Evolutionary conservation across 2,797 vertebrate genomes (phyloP).

Genomic region (Acanthis flammea): DNA sequence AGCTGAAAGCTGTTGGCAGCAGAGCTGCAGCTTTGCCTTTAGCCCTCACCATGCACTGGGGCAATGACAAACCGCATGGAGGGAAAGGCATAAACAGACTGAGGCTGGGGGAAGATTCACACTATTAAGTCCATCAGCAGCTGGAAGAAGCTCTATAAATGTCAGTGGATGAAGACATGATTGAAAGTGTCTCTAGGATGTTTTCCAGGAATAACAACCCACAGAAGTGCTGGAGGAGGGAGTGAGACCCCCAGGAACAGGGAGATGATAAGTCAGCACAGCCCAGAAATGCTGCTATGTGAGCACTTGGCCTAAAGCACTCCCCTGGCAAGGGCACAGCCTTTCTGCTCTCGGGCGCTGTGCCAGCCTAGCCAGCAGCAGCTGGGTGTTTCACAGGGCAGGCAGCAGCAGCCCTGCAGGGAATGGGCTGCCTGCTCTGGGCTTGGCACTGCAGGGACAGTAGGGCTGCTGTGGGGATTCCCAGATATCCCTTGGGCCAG

Average conservation of each 20-base stretch:
- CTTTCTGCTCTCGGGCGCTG: fast-evolving
- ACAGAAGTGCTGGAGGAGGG: background rate
- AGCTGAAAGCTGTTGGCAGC: background rate
- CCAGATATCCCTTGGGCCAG: background rate
- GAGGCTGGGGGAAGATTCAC: background rate
- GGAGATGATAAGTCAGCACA: background rate
- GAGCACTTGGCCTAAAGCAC: fast-evolving
- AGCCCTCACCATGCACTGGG: fast-evolving
- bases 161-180: background rate
- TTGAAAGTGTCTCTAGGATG: background rate
- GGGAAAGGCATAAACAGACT: background rate
- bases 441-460: background rate
- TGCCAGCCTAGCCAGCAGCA: background rate
- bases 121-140: background rate
- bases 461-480: background rate
- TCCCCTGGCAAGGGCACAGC: background rate
- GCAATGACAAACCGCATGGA: fast-evolving
- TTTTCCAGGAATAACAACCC: conserved; percentile 2
- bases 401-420: background rate
- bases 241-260: background rate
- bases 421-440: background rate
- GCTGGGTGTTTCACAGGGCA: background rate
- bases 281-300: background rate
- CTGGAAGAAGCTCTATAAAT: background rate
- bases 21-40: background rate